Conservation (phyloP, 2,888 invertebrate species). For the Vesta saturnalis region DNA sequence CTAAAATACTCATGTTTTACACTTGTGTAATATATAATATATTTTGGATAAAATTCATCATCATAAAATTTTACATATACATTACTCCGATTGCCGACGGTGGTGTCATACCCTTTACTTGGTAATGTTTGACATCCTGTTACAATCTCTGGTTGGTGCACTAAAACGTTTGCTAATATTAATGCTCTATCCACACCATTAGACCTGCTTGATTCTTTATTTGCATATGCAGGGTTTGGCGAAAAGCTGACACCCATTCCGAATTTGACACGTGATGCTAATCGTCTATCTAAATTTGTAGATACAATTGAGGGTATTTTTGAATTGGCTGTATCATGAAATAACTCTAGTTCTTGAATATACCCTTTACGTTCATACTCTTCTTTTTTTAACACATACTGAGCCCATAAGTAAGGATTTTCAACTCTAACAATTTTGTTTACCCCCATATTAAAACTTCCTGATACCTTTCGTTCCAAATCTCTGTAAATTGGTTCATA, state of each 20-base stretch:
- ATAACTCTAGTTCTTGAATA: too few species aligned
- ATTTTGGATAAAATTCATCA: too few species aligned
- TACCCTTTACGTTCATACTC: too few species aligned
- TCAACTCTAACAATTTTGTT: too few species aligned
- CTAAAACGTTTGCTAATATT: conserved; percentile 53
- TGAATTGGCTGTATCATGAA: background rate
- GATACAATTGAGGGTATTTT: too few species aligned
- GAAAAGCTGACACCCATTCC: conserved; percentile 56
- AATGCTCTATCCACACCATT: conserved; percentile 49
- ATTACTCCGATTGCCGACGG: conserved; percentile 43
- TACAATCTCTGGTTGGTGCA: conserved; percentile 44
- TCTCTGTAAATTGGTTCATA: too few species aligned
- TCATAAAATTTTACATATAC: conserved; percentile 59
- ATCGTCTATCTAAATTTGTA: conserved; percentile 54
- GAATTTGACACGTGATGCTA: conserved; percentile 45
- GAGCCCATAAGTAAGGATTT: too few species aligned
- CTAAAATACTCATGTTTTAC: background rate
- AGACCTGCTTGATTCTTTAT: conserved; percentile 44
- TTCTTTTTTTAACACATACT: too few species aligned
- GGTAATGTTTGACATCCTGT: conserved; percentile 43
- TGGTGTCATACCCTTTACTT: too few species aligned
- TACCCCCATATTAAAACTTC: too few species aligned
- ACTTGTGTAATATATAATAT: conserved; percentile 47
- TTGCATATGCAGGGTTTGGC: conserved; percentile 46
- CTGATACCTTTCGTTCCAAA: too few species aligned